Base-by-base conservation (phyloP, 2,888 invertebrate genomes). In the Scotopteryx bipunctaria region DNA sequence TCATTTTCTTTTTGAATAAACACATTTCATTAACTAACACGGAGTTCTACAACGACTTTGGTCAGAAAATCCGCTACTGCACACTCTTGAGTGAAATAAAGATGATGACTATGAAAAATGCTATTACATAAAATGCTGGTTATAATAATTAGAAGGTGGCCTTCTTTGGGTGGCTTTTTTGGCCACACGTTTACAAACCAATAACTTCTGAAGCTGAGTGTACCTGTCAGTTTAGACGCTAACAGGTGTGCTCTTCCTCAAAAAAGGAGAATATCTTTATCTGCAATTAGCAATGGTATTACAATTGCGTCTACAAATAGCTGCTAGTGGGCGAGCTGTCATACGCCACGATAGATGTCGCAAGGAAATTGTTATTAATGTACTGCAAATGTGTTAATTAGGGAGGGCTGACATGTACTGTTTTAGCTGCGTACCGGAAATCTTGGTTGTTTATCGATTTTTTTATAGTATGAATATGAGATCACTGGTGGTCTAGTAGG, bases 271-370 rank as follows among this genome's bases (percentile, higher is more conserved):
- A 36, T 31, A 13, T n/a, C 16, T 43, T 46, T 38, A 50, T 9
- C 38, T 32, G 57, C 55, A 59, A 57, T 59, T 59, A 57, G 60
- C 55, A 53, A 32, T 50, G 46, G 35, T 29, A 29, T 49, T 42
- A 60, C 60, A 60, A 60, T 60, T 50, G 42, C 50, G 16, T 27
- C 35, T 38, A 29, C 21, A 55, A 60, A 60, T 60, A 60, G 55
- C 17, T 51, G 48, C 25, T 40, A 23, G 59, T 57, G 56, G 56
- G 54, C 51, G 57, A 37, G 9, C 41, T 58, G 61, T 59, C 56
- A 53, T 42, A 50, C 45, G 23, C 48, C 23, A 49, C 37, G 37
- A 53, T 46, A 49, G 59, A 61, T 61, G 59, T 47, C 36, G 56
- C 51, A 36, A 57, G 55, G 57, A 57, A 58, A 58, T 55, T 48